Conservation (phyloP, 2,888 invertebrate genomes). For the Ramazzottius varieornatus region DNA sequence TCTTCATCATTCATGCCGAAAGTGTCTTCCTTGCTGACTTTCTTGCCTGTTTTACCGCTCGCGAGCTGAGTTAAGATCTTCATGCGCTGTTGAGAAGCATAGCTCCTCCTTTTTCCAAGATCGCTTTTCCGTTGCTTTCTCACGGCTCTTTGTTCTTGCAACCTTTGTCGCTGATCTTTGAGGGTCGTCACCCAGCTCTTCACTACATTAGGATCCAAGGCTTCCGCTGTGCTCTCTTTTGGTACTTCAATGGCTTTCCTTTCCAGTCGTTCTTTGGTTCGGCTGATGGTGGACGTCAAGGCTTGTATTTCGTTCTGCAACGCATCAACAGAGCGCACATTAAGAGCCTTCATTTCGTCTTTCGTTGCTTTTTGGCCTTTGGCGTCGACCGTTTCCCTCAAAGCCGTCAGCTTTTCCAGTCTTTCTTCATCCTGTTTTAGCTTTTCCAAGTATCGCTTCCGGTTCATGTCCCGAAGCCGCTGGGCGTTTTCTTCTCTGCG, state of each 20-base stretch:
- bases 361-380: background rate
- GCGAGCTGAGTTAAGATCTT: slow-evolving; percentile 70
- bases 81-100: slow-evolving; percentile 80
- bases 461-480: background rate
- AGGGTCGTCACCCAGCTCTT: background rate
- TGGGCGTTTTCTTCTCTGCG: slow-evolving; percentile 1
- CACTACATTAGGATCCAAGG: background rate
- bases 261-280: background rate
- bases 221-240: background rate
- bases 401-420: slow-evolving; percentile 41
- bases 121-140: slow-evolving; percentile 55
- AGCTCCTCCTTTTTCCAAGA: slow-evolving; percentile 62
- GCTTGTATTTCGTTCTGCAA: background rate
- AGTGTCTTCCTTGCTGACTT: slow-evolving; percentile 47
- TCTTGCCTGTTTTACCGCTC: slow-evolving; percentile 13
- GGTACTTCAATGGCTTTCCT: background rate
- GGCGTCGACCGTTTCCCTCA: slow-evolving; percentile 44
- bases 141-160: slow-evolving; percentile 24
- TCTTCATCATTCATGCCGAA: slow-evolving; percentile 79
- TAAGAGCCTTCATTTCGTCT: background rate
- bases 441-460: background rate
- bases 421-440: slow-evolving; percentile 45
- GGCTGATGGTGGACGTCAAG: background rate
- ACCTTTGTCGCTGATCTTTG: background rate
- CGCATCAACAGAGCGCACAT: background rate